These are phyloP conservation scores for Toxonevra muliebris DNA, from an alignment of 2,888 invertebrate species.

Conservation along the genomic window DNA sequence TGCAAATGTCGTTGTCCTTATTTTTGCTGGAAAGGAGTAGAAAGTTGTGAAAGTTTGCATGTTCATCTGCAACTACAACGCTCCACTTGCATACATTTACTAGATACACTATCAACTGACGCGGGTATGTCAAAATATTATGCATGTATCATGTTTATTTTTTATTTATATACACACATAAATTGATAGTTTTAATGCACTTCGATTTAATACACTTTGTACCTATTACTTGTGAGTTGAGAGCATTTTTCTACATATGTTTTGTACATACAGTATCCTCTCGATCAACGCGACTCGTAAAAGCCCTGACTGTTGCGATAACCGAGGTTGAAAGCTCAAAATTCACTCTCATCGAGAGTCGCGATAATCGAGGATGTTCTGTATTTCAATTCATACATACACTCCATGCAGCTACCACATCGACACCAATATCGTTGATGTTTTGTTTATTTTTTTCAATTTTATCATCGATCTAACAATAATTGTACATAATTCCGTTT, in stretches of 20 bases:
- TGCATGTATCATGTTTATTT: neutral
- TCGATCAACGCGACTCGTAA: too few relatives aligned
- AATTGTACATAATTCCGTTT: slow-evolving; percentile 47
- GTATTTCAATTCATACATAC: slow-evolving; percentile 17
- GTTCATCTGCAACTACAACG: slow-evolving; percentile 4
- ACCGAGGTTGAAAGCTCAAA: too few relatives aligned
- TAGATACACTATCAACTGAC: neutral
- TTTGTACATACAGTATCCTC: slow-evolving; percentile 1
- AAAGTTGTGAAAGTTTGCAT: slow-evolving; percentile 7
- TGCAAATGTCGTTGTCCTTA: slow-evolving; percentile 1
- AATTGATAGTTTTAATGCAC: slow-evolving; percentile 11
- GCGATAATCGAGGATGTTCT: neutral
- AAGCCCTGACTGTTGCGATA: too few relatives aligned
- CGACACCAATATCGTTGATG: slow-evolving; percentile 18
- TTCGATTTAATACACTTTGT: too few relatives aligned
- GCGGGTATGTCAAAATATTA: neutral
- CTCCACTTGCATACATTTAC: neutral
- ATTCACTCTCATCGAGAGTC: too few relatives aligned
- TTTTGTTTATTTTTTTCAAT: slow-evolving; percentile 35
- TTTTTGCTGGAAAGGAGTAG: neutral
- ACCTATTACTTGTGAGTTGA: too few relatives aligned
- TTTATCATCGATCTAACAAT: slow-evolving; percentile 61
- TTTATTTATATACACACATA: slow-evolving; percentile 1
- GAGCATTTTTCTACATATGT: neutral
- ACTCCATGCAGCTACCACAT: slow-evolving; percentile 3